These are phyloP conservation scores for Cylindroiulus punctatus DNA, from an alignment of 2,888 invertebrate species.

Conservation along the genomic window DNA sequence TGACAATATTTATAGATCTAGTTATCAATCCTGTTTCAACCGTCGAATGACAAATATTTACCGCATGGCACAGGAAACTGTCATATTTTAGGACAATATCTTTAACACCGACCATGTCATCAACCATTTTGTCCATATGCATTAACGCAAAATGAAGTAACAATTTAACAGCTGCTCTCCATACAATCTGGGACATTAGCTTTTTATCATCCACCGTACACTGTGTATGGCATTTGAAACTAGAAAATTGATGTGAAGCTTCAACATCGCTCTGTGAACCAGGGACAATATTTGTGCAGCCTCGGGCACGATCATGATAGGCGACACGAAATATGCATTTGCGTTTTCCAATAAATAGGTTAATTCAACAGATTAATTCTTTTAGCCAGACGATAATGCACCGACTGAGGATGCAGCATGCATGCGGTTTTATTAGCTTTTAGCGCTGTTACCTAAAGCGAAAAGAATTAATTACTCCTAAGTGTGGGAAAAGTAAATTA, in stretches of 20 bases:
- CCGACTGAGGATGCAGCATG: not conserved
- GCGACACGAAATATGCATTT: not conserved
- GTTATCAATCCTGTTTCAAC: too few relatives aligned
- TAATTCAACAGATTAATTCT: not conserved
- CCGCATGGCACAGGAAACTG: too few relatives aligned
- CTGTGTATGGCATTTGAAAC: not conserved
- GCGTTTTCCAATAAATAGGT: not conserved
- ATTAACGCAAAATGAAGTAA: too few relatives aligned
- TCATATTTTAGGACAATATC: too few relatives aligned
- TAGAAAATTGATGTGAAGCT: not conserved
- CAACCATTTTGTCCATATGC: too few relatives aligned
- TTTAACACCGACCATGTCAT: too few relatives aligned
- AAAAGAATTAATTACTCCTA: not conserved
- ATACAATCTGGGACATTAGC: too few relatives aligned
- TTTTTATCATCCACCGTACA: too few relatives aligned
- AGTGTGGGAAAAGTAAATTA: slow-evolving; percentile 7
- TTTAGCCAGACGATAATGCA: too few relatives aligned
- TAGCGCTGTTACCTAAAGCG: not conserved
- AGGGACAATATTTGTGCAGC: not conserved
- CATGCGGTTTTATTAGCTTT: not conserved
- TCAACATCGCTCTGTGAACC: not conserved
- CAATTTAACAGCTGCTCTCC: too few relatives aligned
- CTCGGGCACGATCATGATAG: not conserved
- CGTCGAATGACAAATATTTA: too few relatives aligned
- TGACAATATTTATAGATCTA: too few relatives aligned